phyloP scores from a whole-genome alignment of 2,797 vertebrate species.

The Sebastes paucispinis region DNA sequence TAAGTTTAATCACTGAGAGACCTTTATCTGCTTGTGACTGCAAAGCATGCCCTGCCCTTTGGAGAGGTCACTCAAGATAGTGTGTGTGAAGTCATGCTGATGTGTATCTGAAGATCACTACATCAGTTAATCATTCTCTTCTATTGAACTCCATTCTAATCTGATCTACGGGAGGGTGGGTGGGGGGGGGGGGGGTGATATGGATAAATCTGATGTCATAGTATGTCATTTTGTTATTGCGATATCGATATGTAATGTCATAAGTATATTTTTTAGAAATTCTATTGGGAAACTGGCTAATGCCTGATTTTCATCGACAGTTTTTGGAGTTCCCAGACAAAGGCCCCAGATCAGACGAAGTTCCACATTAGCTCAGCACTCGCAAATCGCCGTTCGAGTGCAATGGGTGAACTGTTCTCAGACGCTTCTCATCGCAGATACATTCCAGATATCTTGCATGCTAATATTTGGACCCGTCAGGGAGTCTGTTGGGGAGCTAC shows the following conservation, averaged over 20 bases:
- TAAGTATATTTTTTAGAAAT: not conserved
- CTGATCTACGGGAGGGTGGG: not conserved
- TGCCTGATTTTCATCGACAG: not conserved
- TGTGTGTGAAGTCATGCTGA: slow-evolving; percentile 23
- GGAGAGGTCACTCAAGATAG: slow-evolving; percentile 49
- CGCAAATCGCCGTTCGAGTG: no score
- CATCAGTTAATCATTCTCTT: not conserved
- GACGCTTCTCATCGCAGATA: no score
- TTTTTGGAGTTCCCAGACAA: no score
- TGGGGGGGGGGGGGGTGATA: not conserved
- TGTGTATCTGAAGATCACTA: not conserved
- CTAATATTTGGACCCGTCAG: no score
- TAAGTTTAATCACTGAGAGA: slow-evolving; percentile 51
- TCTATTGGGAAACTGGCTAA: not conserved
- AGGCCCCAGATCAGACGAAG: no score
- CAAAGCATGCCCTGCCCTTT: slow-evolving; percentile 40
- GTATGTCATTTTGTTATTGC: not conserved
- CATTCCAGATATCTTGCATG: no score
- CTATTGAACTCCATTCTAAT: not conserved
- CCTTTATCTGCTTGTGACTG: slow-evolving; percentile 55
- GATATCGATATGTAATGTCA: not conserved
- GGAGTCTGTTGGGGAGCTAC: no score
- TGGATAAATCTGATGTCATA: not conserved
- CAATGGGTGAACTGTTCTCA: no score
- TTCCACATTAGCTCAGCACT: no score